These are phyloP conservation scores for Hemichromis elongatus DNA, from an alignment of 2,113 vertebrate species.

Conservation along the genomic window DNA sequence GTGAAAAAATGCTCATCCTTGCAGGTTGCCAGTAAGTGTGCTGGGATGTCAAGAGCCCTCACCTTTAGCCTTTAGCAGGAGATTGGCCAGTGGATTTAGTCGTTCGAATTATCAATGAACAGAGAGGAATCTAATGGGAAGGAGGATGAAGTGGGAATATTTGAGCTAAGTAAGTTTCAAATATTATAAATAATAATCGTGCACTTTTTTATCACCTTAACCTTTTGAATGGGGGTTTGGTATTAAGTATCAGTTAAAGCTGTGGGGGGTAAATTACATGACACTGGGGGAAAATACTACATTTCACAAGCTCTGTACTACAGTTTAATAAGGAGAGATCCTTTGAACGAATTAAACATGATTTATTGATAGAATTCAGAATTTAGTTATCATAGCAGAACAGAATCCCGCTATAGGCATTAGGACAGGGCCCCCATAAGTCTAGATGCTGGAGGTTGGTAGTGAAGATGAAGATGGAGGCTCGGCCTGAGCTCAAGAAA, in stretches of 20 bases:
- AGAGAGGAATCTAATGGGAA: background rate
- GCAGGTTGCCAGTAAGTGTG: background rate
- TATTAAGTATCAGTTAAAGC: background rate
- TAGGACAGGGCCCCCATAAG: background rate
- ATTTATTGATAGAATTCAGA: background rate
- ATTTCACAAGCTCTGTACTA: background rate
- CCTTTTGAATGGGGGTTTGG: background rate
- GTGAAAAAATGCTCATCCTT: constrained; percentile 13
- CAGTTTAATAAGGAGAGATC: background rate
- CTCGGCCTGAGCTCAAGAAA: background rate
- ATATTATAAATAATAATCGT: background rate
- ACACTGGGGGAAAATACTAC: background rate
- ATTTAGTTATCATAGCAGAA: background rate
- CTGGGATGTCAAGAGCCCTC: constrained; percentile 35
- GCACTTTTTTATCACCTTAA: background rate
- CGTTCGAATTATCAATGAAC: constrained; percentile 12
- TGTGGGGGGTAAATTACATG: background rate
- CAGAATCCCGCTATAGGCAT: background rate
- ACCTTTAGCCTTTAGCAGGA: constrained; percentile 43
- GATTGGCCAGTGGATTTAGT: constrained; percentile 18
- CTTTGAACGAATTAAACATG: background rate
- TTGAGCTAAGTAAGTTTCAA: background rate
- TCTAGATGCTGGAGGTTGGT: background rate
- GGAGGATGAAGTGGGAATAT: background rate
- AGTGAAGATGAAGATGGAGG: background rate